Percentiles rank a stretch among this genome's conserved stretches.
Conservation (phyloP, 1,140 invertebrate genomes). For the Cotesia chilonis region DNA sequence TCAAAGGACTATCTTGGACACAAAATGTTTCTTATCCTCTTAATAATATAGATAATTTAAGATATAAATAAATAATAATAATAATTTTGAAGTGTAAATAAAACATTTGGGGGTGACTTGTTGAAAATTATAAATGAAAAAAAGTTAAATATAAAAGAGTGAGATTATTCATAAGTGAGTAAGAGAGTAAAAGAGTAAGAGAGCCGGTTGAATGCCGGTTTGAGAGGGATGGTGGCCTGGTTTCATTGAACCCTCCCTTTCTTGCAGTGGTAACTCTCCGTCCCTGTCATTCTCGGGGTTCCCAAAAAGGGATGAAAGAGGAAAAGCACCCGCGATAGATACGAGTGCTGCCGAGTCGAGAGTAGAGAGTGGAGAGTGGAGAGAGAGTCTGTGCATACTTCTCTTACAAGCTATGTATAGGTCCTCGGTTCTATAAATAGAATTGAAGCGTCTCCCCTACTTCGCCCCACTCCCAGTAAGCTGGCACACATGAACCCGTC, state of each 20-base stretch:
- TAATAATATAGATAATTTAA: no score
- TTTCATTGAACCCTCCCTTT: constrained; percentile 59
- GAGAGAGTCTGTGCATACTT: constrained; percentile 54
- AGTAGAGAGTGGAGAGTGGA: no score
- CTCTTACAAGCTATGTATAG: constrained; percentile 58
- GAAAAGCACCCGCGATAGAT: background rate
- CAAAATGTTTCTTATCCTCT: no score
- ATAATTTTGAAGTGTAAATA: no score
- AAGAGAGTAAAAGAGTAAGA: background rate
- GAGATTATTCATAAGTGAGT: background rate
- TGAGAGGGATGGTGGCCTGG: constrained; percentile 51
- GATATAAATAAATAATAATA: no score
- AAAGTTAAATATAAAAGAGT: no score
- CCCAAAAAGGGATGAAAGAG: background rate
- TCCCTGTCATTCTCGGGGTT: background rate
- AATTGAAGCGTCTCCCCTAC: constrained; percentile 43
- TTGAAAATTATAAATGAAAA: no score
- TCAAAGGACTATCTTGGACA: no score
- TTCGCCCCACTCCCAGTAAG: background rate
- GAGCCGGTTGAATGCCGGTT: constrained; percentile 4
- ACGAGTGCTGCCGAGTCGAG: background rate
- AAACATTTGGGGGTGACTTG: no score
- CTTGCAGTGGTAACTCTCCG: constrained; percentile 18
- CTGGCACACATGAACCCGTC: background rate
- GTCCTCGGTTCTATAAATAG: constrained; percentile 61